Conservation (phyloP, 2,888 invertebrate genomes). For the Nesidiocoris tenuis region DNA sequence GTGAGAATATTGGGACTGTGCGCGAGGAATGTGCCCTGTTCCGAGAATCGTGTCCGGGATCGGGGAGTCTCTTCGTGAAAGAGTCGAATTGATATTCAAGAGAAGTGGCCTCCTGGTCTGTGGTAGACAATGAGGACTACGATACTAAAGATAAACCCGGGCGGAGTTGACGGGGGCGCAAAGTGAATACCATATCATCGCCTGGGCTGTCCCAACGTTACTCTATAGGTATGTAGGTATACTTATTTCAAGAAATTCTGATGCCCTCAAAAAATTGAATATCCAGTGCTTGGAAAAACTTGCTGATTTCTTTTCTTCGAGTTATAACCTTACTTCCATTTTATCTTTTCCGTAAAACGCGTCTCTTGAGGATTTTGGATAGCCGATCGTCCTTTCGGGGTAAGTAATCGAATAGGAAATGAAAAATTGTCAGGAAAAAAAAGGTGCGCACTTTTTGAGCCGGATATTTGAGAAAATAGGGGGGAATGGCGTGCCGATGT, state of each 20-base stretch:
- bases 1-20: not conserved
- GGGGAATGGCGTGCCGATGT: not conserved
- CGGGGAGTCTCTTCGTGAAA: not conserved
- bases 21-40: not conserved
- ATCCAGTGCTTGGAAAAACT: no score
- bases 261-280: no score
- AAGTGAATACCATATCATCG: not conserved
- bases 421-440: no score
- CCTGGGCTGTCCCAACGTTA: not conserved
- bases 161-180: not conserved
- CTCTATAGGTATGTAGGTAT: no score
- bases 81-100: not conserved
- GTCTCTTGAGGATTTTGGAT: no score
- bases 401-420: no score
- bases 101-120: not conserved
- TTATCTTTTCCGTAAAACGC: no score
- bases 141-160: not conserved
- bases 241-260: no score
- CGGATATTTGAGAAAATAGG: not conserved
- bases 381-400: no score
- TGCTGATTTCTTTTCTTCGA: no score
- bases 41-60: not conserved
- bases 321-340: no score
- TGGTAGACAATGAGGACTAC: not conserved
- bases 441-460: no score